A percentile compares a stretch with the other conserved stretches of the same genome.
Conservation (phyloP, 2,888 invertebrate species). For the Rotaria sp. region DNA sequence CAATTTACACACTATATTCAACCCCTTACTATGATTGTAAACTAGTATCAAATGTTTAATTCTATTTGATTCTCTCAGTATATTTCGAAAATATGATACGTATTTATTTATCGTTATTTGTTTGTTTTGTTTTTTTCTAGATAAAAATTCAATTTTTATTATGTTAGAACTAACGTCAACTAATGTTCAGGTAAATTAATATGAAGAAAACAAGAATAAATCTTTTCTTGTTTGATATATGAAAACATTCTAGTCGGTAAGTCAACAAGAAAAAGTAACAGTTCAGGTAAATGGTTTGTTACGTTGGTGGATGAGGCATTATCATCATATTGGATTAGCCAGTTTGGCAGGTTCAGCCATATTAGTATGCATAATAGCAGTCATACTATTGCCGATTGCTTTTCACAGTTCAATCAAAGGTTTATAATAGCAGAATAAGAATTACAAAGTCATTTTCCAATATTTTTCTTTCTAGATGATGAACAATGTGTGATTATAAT, state of each 20-base stretch:
- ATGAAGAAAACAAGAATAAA: no score
- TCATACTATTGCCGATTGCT: neutral
- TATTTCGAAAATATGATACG: no score
- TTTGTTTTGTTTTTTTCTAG: no score
- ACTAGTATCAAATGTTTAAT: no score
- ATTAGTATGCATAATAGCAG: neutral
- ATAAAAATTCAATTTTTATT: no score
- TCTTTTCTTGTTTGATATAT: no score
- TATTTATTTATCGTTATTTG: no score
- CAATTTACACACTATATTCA: no score
- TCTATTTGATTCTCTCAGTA: no score
- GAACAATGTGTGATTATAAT: neutral
- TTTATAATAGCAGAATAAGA: neutral
- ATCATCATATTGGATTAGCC: neutral
- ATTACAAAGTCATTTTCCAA: neutral
- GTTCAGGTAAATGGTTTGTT: neutral
- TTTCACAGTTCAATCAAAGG: neutral
- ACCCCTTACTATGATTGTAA: no score
- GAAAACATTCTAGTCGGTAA: neutral
- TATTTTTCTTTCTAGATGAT: neutral
- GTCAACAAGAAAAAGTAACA: neutral
- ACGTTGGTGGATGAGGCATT: neutral
- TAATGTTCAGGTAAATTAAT: neutral
- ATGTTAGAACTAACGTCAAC: no score
- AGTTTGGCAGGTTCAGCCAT: neutral